Conservation (phyloP, 2,113 vertebrate genomes). For the Gopherus evgoodei region DNA sequence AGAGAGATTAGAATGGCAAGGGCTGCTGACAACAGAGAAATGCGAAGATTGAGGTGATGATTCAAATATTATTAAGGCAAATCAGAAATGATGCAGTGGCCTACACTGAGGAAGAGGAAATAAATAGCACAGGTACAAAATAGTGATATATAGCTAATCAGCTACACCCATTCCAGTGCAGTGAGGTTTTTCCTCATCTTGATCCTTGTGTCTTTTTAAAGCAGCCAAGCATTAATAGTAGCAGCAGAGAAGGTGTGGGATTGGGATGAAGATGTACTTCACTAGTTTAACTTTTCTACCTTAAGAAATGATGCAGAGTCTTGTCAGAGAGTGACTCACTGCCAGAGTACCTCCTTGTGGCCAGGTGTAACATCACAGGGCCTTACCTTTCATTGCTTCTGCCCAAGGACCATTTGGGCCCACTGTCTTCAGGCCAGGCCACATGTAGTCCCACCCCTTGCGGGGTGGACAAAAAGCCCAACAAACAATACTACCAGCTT, state of each 20-base stretch:
- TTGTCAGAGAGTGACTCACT: neutral
- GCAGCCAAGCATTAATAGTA: neutral
- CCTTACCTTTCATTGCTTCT: neutral
- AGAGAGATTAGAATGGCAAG: neutral
- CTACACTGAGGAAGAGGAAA: neutral
- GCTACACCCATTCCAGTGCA: neutral
- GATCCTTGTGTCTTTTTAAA: neutral
- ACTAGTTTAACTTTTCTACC: neutral
- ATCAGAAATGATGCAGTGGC: neutral
- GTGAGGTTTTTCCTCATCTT: neutral
- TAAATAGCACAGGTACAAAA: neutral
- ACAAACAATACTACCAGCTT: neutral
- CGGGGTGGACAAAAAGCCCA: neutral
- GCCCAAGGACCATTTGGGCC: neutral
- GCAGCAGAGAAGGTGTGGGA: neutral
- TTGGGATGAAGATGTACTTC: neutral
- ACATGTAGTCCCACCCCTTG: neutral
- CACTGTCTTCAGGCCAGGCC: neutral
- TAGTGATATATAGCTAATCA: neutral
- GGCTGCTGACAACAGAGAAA: neutral
- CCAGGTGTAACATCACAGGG: neutral
- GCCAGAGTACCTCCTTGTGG: neutral
- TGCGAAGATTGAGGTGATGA: neutral
- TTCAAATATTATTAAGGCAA: neutral
- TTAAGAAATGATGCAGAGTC: neutral